Evolutionary conservation across 2,113 vertebrate genomes (phyloP).

Genomic region (Psittacus erithacus): DNA sequence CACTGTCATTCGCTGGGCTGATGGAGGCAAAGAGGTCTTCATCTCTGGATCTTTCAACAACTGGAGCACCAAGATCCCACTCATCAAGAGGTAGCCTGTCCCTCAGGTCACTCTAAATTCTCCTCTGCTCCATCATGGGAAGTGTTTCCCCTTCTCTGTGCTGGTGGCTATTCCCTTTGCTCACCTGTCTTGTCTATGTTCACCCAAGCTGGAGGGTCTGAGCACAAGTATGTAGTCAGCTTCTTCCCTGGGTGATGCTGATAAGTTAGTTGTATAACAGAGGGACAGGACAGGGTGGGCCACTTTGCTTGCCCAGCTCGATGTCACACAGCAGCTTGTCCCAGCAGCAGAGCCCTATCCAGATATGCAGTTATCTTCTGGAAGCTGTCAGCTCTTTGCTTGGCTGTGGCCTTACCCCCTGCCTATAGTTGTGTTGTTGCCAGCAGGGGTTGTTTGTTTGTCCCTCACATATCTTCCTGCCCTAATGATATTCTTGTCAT

Average conservation of each 20-base stretch:
- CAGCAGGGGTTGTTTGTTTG: neutral
- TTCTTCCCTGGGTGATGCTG: neutral
- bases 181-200: neutral
- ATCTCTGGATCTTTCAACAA: constrained; percentile 97
- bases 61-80: constrained; percentile 94
- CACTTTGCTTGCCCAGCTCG: neutral
- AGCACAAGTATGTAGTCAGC: neutral
- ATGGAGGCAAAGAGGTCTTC: constrained; percentile 94
- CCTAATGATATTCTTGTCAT: neutral
- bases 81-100: constrained; percentile 90
- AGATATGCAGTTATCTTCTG: neutral
- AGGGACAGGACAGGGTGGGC: neutral
- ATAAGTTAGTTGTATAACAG: neutral
- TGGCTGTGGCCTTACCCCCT: neutral
- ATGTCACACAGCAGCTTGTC: neutral
- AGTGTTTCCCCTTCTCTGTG: neutral
- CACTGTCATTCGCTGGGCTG: constrained; percentile 96
- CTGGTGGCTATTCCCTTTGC: neutral
- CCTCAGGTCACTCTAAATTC: neutral
- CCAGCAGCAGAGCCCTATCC: neutral
- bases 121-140: neutral
- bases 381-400: neutral
- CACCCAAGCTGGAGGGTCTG: neutral
- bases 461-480: neutral
- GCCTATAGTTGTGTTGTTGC: neutral